These are phyloP conservation scores for Psammodynastes pulverulentus DNA, from an alignment of 2,113 vertebrate species.

Conservation along the genomic window DNA sequence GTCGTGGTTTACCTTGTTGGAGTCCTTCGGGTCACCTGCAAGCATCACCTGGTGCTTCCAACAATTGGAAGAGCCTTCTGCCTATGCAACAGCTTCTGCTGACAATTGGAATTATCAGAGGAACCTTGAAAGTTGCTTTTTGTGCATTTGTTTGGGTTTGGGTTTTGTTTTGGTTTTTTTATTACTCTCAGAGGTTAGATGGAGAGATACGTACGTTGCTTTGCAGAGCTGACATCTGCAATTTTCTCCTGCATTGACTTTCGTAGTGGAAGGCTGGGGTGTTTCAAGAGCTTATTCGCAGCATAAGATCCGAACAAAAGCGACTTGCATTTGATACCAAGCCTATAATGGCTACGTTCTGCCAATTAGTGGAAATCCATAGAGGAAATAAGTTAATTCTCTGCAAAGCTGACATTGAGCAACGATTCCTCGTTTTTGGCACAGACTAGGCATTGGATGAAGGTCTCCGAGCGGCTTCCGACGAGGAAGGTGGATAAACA, in stretches of 20 bases:
- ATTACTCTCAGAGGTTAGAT: background rate
- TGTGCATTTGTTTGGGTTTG: background rate
- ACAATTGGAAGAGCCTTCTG: background rate
- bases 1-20: background rate
- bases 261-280: background rate
- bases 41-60: background rate
- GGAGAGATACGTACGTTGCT: background rate
- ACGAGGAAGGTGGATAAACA: background rate
- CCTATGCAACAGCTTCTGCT: background rate
- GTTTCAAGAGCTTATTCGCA: background rate
- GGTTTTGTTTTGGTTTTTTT: too few relatives aligned
- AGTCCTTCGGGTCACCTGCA: background rate
- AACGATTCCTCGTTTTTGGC: background rate
- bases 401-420: background rate
- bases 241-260: background rate
- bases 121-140: background rate
- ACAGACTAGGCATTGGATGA: background rate
- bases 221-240: background rate
- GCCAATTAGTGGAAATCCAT: conserved; percentile 14
- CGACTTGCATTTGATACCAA: conserved; percentile 1
- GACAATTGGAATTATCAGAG: background rate
- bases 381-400: conserved; percentile 23
- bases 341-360: background rate
- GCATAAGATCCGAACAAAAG: background rate
- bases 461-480: background rate